Base-by-base conservation (phyloP, 2,888 invertebrate genomes). In the Matsumyia berberina region DNA sequence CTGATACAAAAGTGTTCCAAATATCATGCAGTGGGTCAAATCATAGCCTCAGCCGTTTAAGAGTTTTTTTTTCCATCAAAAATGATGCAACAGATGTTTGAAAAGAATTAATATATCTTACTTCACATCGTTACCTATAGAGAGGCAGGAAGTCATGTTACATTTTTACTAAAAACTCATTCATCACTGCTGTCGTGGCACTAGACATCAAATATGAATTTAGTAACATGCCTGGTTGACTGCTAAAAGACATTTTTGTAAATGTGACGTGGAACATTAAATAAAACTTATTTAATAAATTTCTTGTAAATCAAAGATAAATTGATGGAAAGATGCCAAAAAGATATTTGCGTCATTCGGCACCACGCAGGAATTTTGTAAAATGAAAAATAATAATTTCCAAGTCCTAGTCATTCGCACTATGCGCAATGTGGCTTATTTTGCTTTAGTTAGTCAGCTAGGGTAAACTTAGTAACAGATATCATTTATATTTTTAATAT, bases 271-370 rank as follows among this genome's bases (percentile, higher is more conserved):
- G 5, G 44, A 44, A 8, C 37, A 33, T 17, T 33, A 17, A 44
- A 7, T 17, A 62, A 17, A 2, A 46, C 9, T 33, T n/a, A n/a
- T n/a, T n/a, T n/a, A n/a, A n/a, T n/a, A n/a, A n/a, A n/a, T n/a
- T n/a, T n/a, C n/a, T 44, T 33, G 31, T 62, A 46, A 62, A 44
- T 24, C 7, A 7, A 24, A 57, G 37, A 37, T 39, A 37, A 37
- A 57, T n/a, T 24, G 29, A 29, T 62, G 62, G 44, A 62, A 31
- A 33, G 17, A 44, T 46, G 62, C 62, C 62, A 62, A 44, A 46
- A 31, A 11, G 11, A 11, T n/a, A 17, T 60, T 29, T 60, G 31
- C 60, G 60, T 62, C 44, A 62, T 31, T 33, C 17, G 12, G 15
- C 8, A 24, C 12, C 35, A 9, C 24, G 5, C 2, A 39, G 2